Evolutionary conservation across 2,113 vertebrate species (phyloP), one percentile per base, ranked within the genome.

Genomic region (Pteronura brasiliensis): DNA sequence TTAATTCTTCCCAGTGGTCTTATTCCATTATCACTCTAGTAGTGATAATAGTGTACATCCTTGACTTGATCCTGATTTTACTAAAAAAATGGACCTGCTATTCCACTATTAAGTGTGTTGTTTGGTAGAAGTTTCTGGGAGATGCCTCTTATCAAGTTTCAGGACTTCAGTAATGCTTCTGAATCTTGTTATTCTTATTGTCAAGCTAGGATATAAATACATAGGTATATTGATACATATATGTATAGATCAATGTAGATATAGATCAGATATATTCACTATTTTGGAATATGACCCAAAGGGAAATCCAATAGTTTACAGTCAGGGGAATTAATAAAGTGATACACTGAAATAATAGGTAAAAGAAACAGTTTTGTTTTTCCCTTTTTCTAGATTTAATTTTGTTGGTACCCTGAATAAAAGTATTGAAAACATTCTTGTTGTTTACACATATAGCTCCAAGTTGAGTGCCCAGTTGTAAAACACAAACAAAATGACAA

Each of bases 401-500:
- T 81, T 89, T 96, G 82, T 79, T 79, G 44, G 3, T 79, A 15
- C 5, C 36, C 31, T 42, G 14, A 27, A 63, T 82, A 82, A 93
- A 92, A 80, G 1, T 77, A 77, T 61, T 88, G 34, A 84, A 93
- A 88, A 90, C 2, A 27, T 71, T 59, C 80, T 67, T 18, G 20
- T 63, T 95, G 20, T 39, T 69, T 96, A 65, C 79, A 96, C 21
- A 71, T 57, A 90, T 65, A 7, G 82, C 59, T 88, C 39, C 84
- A 82, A 82, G 27, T 84, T 92, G 59, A 88, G 15, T 84, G 23
- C 59, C 63, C 91, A 59, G 31, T 69, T 80, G 21, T 95, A 96
- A 94, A 59, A 57, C 34, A 72, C 47, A 90, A 95, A 86, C 18
- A 87, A 91, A 93, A 88, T 74, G 34, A 88, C 29, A 88, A 94